Evolutionary conservation across 37 sponge, comb jelly and placozoan genomes (phyloP), one percentile per base, ranked within the genome.

Genomic region (Spongia lamella): DNA sequence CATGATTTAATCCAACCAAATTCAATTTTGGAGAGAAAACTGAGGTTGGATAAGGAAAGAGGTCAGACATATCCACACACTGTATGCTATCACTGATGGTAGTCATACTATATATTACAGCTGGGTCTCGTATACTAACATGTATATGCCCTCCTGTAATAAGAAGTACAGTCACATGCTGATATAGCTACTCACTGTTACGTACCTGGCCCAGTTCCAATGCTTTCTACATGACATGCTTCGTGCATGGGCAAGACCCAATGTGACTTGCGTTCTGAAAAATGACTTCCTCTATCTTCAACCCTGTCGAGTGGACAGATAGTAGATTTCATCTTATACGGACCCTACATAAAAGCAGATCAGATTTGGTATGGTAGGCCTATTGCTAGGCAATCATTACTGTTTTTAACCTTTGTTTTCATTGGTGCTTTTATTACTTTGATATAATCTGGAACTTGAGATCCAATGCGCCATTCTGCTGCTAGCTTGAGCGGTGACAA

Each of bases 161-260:
- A 9, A 43, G 49, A 43, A 50, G 15, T 20, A 16, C 49, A 38
- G 39, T 50, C 9, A 64, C 34, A 64, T 11, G 21, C 22, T n/a
- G 21, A 60, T 60, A 43, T 43, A 13, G 47, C 9, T 13, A 43
- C 9, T 13, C 9, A 13, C 47, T 43, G 5, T 43, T 43, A 5
- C 9, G 47, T 43, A 43, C 47, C 47, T 43, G 47, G 47, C 7
- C 47, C 47, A 13, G 47, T 43, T 43, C 7, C 47, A 43, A 43
- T 43, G 47, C 9, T 43, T 43, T 43, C 7, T 6, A 79, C 61
- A 58, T 55, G 49, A 35, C 68, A 75, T 31, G 73, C 58, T 38
- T 86, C 81, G 60, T 86, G 81, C 39, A 86, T 38, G 7, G 81
- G 76, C 14, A 80, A 47, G 14, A 30, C 39, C 75, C 75, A 86